Conservation (phyloP, 1,140 invertebrate species). For the Babylonia areolata region DNA sequence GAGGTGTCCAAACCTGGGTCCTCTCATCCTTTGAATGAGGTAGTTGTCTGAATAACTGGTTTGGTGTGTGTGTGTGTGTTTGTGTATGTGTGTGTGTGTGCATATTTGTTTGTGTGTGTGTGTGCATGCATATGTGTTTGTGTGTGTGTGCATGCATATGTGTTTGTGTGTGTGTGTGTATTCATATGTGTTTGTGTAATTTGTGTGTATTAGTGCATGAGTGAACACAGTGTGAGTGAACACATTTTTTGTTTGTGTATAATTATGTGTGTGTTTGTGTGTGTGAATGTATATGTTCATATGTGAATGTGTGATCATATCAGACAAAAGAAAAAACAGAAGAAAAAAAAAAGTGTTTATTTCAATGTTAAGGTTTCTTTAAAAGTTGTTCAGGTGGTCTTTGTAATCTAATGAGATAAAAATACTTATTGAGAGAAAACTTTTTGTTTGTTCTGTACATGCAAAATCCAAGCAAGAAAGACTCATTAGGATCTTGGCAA, state of each 20-base stretch:
- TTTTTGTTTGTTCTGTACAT: too few relatives aligned
- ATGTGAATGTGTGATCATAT: too few relatives aligned
- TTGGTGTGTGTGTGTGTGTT: background rate
- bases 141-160: background rate
- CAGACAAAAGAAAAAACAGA: too few relatives aligned
- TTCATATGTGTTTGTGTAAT: background rate
- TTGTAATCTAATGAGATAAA: too few relatives aligned
- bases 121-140: background rate
- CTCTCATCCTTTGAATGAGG: constrained; percentile 85
- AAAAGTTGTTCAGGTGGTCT: too few relatives aligned
- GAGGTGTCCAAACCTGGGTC: constrained; percentile 92
- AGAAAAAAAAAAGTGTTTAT: too few relatives aligned
- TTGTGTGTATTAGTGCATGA: background rate
- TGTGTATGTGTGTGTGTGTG: background rate
- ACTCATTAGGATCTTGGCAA: too few relatives aligned
- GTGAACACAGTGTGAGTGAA: background rate
- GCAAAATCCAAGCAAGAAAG: too few relatives aligned
- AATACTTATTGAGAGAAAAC: too few relatives aligned
- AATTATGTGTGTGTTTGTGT: background rate
- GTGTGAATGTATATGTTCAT: background rate
- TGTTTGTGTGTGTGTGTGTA: background rate
- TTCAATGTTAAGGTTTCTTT: too few relatives aligned
- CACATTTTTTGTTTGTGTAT: too few relatives aligned
- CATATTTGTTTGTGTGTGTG: background rate
- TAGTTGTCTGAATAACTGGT: constrained; percentile 68